Conservation (phyloP, 2,113 vertebrate genomes). For the Scatophagus argus region DNA sequence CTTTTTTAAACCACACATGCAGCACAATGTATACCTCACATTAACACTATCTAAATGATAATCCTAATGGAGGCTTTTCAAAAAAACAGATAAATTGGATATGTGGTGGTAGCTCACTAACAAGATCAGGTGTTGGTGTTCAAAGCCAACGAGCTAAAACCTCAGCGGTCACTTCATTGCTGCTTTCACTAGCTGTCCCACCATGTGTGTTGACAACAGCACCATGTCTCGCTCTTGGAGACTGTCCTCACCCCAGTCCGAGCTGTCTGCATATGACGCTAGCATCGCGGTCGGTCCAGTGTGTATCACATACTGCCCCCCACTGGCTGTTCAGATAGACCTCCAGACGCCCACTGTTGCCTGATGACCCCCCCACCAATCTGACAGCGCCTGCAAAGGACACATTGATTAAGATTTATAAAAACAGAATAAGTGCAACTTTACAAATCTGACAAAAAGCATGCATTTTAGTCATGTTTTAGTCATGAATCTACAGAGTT, state of each 20-base stretch:
- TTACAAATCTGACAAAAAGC: too few species aligned
- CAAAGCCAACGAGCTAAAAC: not conserved
- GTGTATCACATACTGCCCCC: conserved; percentile 88
- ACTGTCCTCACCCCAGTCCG: conserved; percentile 82
- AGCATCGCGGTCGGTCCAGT: conserved; percentile 89
- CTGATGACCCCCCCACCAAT: conserved; percentile 79
- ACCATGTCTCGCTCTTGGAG: not conserved
- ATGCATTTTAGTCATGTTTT: too few species aligned
- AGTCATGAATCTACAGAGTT: too few species aligned
- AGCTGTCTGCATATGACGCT: conserved; percentile 90
- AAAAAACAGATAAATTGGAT: too few species aligned
- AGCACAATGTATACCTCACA: not conserved
- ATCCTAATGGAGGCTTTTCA: too few species aligned
- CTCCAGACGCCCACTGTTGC: conserved; percentile 82
- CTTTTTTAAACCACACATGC: not conserved
- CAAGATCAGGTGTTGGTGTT: too few species aligned
- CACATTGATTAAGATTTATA: not conserved
- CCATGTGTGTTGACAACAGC: not conserved
- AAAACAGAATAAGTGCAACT: too few species aligned
- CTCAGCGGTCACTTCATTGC: not conserved
- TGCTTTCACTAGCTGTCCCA: not conserved
- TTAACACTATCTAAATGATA: too few species aligned
- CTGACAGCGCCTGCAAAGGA: conserved; percentile 82
- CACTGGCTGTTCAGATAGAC: conserved; percentile 86
- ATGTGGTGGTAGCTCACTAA: too few species aligned